Evolutionary conservation across 2,888 invertebrate species (phyloP).

Genomic region (Deilephila elpenor): DNA sequence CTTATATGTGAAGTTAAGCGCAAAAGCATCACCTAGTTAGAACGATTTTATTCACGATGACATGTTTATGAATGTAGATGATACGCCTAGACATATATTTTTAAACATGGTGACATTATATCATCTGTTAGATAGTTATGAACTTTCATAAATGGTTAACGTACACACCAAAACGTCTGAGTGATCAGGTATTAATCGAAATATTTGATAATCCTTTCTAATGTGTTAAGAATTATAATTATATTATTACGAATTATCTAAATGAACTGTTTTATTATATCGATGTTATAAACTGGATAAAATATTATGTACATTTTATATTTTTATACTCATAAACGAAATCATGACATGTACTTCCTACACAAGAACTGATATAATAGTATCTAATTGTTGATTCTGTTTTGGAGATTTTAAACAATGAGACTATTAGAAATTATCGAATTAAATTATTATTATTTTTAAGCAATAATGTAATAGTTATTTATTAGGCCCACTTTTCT

Average conservation of each 20-base stretch:
- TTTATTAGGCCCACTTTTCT: conserved; percentile 72
- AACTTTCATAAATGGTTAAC: conserved; percentile 54
- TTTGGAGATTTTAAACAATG: conserved; percentile 73
- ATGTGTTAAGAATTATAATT: conserved; percentile 35
- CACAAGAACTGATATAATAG: conserved; percentile 67
- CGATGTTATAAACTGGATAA: conserved; percentile 65
- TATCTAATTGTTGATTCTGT: conserved; percentile 63
- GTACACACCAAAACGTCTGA: conserved; percentile 37
- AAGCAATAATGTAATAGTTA: conserved; percentile 66
- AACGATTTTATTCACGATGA: conserved; percentile 63
- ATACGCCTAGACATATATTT: conserved; percentile 45
- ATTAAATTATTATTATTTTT: conserved; percentile 78
- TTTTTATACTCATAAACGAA: conserved; percentile 66
- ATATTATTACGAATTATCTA: conserved; percentile 40
- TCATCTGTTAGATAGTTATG: conserved; percentile 58
- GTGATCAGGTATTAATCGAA: conserved; percentile 31
- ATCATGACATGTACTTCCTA: conserved; percentile 69
- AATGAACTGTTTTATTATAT: conserved; percentile 49
- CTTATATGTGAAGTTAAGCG: conserved; percentile 62
- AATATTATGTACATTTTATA: conserved; percentile 62
- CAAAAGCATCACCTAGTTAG: conserved; percentile 59
- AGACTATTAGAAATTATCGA: conserved; percentile 77
- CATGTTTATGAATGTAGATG: conserved; percentile 61
- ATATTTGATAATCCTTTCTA: conserved; percentile 34
- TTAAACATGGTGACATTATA: conserved; percentile 56